Base-by-base conservation (phyloP, 2,797 vertebrate genomes). In the Microctenopoma stevenorrisi region DNA sequence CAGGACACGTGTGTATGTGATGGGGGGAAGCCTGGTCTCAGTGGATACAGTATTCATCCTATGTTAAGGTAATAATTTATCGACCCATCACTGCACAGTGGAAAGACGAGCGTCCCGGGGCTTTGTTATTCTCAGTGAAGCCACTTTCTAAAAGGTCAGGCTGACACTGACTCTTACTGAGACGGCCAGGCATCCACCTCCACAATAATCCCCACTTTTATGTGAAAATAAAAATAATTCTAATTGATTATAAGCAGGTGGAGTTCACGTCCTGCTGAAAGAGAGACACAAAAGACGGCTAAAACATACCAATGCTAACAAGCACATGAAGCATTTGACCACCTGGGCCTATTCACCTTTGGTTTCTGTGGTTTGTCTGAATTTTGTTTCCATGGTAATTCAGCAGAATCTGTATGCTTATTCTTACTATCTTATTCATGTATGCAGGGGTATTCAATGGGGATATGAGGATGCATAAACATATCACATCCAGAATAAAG, bases 311-410 rank as follows among this genome's bases (percentile, higher is more conserved):
- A 72, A 30, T 1, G 25, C 50, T 76, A 73, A 72, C 62, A 56
- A 62, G 33, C 44, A 64, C 16, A 25, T 16, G 40, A 71, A 54
- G 18, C 66, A 58, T 77, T 52, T 64, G 54, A 63, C 65, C 84
- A 82, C 81, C 84, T 81, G 74, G 51, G 50, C 51, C 81, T 68
- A 77, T 78, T 86, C 81, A 85, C 82, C 68, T 85, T 53, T 72
- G 62, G 16, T 22, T 67, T 67, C 15, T 35, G 51, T 22, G 38
- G 28, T 83, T 76, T 77, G 56, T 74, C 70, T 67, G 38, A 79
- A 76, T 68, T 71, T 63, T 18, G 87, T 89, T 86, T 74, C 87
- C 85, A 88, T 88, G 89, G 89, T 77, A 78, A 76, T 80, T 52
- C 56, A 40, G 59, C 50, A 56, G 74, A 80, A 74, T 60, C 33